These are phyloP conservation scores for Cheilosia scutellata DNA, from an alignment of 2,888 invertebrate genomes.

Conservation along the genomic window DNA sequence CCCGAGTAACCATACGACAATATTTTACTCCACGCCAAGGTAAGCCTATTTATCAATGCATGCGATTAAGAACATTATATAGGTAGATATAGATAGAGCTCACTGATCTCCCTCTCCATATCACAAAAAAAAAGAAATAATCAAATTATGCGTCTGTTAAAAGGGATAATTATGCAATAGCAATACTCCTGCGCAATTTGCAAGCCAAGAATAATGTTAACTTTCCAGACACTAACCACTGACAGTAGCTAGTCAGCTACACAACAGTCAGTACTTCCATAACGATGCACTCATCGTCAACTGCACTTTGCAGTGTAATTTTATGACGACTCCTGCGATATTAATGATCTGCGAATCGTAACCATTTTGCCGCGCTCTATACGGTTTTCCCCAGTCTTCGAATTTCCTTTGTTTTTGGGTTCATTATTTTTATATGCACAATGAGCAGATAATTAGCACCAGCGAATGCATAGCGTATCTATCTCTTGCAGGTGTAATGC, in stretches of 20 bases:
- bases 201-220: not conserved
- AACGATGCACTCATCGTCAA: conserved; percentile 39
- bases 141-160: conserved; percentile 8
- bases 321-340: conserved; percentile 45
- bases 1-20: too few relatives aligned
- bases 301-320: conserved; percentile 17
- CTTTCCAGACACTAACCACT: conserved; percentile 42
- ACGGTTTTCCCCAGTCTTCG: conserved; percentile 44
- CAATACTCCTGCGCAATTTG: conserved; percentile 26
- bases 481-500: conserved; percentile 57
- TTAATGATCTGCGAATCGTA: conserved; percentile 74
- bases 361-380: conserved; percentile 66
- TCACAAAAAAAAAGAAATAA: not conserved
- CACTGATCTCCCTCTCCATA: not conserved
- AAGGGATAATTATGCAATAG: conserved; percentile 43
- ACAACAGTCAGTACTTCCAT: conserved; percentile 7
- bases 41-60: too few relatives aligned
- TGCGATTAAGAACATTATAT: too few relatives aligned
- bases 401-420: conserved; percentile 35
- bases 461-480: conserved; percentile 27
- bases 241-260: conserved; percentile 19
- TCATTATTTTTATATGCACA: conserved; percentile 68
- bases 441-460: conserved; percentile 73
- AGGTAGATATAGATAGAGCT: too few relatives aligned
- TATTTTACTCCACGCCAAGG: too few relatives aligned